Evolutionary conservation across 2,797 vertebrate genomes (phyloP).

Genomic region (Channa striata): DNA sequence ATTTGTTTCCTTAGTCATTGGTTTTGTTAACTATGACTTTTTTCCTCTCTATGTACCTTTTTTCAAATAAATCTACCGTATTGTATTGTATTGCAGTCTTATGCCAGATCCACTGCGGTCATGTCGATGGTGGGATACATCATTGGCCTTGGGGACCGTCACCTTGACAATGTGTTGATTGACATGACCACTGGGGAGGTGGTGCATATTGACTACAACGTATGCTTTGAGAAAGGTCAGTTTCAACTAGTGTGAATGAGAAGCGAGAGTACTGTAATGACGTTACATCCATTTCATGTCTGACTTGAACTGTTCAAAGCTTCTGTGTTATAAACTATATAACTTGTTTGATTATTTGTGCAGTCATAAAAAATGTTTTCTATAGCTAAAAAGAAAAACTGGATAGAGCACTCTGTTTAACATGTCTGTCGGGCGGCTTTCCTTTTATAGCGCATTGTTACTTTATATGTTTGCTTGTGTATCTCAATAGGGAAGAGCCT

Average conservation of each 20-base stretch:
- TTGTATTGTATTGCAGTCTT: slow-evolving; percentile 83
- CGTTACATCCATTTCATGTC: not conserved
- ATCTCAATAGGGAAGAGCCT: slow-evolving; percentile 92
- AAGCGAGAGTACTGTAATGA: not conserved
- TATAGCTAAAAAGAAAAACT: no score
- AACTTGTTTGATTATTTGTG: no score
- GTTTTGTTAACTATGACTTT: not conserved
- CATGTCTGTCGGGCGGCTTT: not conserved
- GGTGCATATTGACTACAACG: slow-evolving; percentile 99
- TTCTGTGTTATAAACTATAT: no score
- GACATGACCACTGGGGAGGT: slow-evolving; percentile 99
- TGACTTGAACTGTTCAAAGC: not conserved
- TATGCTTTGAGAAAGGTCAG: slow-evolving; percentile 99
- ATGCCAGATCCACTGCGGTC: slow-evolving; percentile 97
- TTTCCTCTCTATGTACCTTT: not conserved
- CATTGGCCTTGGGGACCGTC: slow-evolving; percentile 97
- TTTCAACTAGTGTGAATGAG: not conserved
- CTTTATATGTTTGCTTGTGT: slow-evolving; percentile 48
- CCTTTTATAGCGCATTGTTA: not conserved
- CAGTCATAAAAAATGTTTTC: no score
- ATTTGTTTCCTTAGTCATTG: not conserved
- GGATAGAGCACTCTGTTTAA: no score
- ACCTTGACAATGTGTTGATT: slow-evolving; percentile 98
- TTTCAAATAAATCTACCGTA: not conserved
- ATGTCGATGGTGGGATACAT: slow-evolving; percentile 99